Evolutionary conservation across 2,113 vertebrate species (phyloP), one percentile per base, ranked within the genome.

Genomic region (Sylvicapra grimmia): DNA sequence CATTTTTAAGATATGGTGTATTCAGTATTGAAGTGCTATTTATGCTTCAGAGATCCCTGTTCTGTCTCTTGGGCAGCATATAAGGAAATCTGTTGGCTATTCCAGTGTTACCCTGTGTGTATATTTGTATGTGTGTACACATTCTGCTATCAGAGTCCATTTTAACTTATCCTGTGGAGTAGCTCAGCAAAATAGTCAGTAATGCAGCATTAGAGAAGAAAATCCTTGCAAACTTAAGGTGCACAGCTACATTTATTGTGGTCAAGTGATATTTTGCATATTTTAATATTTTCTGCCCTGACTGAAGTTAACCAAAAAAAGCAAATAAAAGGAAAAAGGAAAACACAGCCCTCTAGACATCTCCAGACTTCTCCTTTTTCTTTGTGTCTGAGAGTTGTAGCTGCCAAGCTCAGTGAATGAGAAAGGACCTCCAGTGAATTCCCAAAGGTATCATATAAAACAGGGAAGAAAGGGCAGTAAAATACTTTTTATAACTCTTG

Each of bases 401-500:
- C 44, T 82, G 63, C 51, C 65, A 88, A 21, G 31, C 92, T 93
- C 58, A 47, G 65, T 75, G 86, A 97, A 36, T 49, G 49, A 77
- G 87, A 91, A 8, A 29, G 49, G 53, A 90, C 88, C 72, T 92
- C 79, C 84, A 87, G 0, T 54, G 77, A 97, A 85, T 94, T 72
- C 59, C 47, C 65, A 56, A 36, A 61, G 36, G 31, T 83, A 8
- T 97, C 59, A 53, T 77, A 72, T 49, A 85, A 85, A 92, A 80
- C 53, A 59, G 44, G 23, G 54, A 61, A 54, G 31, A 89, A 93
- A 90, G 83, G 36, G 47, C 51, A 90, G 33, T 61, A n/a, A 92
- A 88, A 53, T 89, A 36, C 58, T 86, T 92, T 92, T 83, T 94
- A 77, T 86, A 84, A 75, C 29, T 83, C 77, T 92, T 80, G n/a